These are phyloP conservation scores for Pseudoips prasinana DNA, from an alignment of 2,888 invertebrate species.

Conservation along the genomic window DNA sequence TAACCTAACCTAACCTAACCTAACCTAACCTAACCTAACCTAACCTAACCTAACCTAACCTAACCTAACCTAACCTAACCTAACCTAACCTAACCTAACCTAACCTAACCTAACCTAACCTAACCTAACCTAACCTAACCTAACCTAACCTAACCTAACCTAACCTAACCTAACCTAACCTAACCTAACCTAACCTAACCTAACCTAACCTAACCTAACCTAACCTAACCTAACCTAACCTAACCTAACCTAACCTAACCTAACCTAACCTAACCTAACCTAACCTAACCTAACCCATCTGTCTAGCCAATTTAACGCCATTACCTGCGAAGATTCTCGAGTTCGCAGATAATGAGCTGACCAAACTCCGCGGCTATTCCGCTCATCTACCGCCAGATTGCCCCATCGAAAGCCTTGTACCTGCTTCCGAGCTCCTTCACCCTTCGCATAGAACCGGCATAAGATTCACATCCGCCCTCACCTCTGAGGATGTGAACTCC, in stretches of 20 bases:
- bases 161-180: slow-evolving; percentile 10
- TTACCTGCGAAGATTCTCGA: no score
- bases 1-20: slow-evolving; percentile 3
- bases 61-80: slow-evolving; percentile 2
- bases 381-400: no score
- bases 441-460: no score
- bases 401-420: no score
- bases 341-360: no score
- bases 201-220: slow-evolving; percentile 10
- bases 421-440: no score
- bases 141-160: slow-evolving; percentile 11
- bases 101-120: not conserved
- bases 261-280: slow-evolving; percentile 8
- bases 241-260: slow-evolving; percentile 10
- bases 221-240: slow-evolving; percentile 10
- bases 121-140: slow-evolving; percentile 6
- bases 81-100: not conserved
- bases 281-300: slow-evolving; percentile 3
- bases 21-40: slow-evolving; percentile 3
- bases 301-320: no score
- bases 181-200: slow-evolving; percentile 10
- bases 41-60: slow-evolving; percentile 3
- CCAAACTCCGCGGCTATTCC: no score
- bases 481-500: no score
- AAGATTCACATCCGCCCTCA: no score